These are phyloP conservation scores for Hymenopus coronatus DNA, from an alignment of 2,888 invertebrate species.

Conservation along the genomic window DNA sequence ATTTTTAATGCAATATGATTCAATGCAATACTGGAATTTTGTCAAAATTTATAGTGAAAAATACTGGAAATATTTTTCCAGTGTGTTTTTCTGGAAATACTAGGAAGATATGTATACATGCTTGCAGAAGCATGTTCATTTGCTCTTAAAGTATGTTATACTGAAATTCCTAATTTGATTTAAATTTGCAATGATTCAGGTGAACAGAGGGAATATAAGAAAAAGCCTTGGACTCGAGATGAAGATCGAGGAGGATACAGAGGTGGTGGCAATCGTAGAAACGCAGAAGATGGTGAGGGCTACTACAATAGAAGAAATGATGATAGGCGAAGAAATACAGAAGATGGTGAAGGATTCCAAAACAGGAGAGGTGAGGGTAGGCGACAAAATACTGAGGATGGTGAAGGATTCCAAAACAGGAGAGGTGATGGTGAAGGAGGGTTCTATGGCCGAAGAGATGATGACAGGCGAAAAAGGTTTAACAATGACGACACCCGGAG, in stretches of 20 bases:
- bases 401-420: constrained; percentile 12
- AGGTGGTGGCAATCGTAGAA: not conserved
- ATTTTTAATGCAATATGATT: too few species aligned
- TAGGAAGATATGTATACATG: too few species aligned
- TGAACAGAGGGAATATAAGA: not conserved
- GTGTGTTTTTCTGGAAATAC: too few species aligned
- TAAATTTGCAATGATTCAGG: not conserved
- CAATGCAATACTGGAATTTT: too few species aligned
- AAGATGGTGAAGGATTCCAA: constrained; percentile 10
- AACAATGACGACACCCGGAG: constrained; percentile 15
- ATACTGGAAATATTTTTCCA: too few species aligned
- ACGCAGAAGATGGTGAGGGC: not conserved
- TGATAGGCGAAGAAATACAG: constrained; percentile 22
- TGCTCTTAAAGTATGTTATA: too few species aligned
- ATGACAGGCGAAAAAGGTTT: not conserved
- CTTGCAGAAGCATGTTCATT: too few species aligned
- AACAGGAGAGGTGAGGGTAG: constrained; percentile 12
- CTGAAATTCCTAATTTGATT: too few species aligned
- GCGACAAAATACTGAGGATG: constrained; percentile 36
- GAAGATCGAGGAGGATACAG: constrained; percentile 37
- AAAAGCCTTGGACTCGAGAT: constrained; percentile 3
- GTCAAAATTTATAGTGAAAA: too few species aligned
- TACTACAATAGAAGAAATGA: constrained; percentile 16
- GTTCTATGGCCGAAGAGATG: too few species aligned
- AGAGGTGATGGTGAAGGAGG: constrained; percentile 11